Percentiles rank a stretch among this genome's conserved stretches.
phyloP scores from a whole-genome alignment of 2,888 invertebrate genomes.

The Catocala nupta region DNA sequence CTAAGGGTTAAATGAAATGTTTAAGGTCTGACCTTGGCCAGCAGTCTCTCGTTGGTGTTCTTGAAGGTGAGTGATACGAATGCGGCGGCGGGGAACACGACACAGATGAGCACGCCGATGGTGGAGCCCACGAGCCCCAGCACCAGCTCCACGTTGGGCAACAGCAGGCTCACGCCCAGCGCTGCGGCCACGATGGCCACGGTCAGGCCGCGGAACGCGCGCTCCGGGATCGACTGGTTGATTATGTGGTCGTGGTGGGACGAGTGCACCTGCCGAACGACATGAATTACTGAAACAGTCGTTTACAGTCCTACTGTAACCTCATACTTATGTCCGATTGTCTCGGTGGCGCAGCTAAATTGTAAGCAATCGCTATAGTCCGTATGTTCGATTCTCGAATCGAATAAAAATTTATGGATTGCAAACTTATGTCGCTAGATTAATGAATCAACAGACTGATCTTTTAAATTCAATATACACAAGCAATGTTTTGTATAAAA shows the following conservation, averaged over 20 bases:
- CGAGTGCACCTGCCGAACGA: constrained; percentile 87
- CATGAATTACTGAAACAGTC: too few species aligned
- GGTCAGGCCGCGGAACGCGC: constrained; percentile 94
- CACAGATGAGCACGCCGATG: constrained; percentile 97
- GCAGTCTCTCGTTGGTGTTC: constrained; percentile 92
- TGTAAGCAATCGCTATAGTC: too few species aligned
- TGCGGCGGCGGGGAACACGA: constrained; percentile 96
- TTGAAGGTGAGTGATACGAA: constrained; percentile 95
- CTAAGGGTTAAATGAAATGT: too few species aligned
- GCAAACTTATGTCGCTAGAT: too few species aligned
- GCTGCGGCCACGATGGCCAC: constrained; percentile 92
- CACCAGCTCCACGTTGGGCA: constrained; percentile 98
- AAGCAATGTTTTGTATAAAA: too few species aligned
- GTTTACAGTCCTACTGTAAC: too few species aligned
- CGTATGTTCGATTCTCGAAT: too few species aligned
- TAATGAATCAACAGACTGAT: too few species aligned
- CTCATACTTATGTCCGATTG: too few species aligned
- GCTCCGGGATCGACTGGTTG: constrained; percentile 93
- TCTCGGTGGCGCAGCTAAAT: too few species aligned
- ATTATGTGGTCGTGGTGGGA: constrained; percentile 88
- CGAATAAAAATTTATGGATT: too few species aligned
- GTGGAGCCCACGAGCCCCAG: constrained; percentile 98
- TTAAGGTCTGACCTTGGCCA: constrained; percentile 91
- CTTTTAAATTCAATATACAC: too few species aligned
- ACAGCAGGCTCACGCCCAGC: constrained; percentile 92